phyloP scores from a whole-genome alignment of 2,797 vertebrate genomes.

The Hydrolagus colliei region DNA sequence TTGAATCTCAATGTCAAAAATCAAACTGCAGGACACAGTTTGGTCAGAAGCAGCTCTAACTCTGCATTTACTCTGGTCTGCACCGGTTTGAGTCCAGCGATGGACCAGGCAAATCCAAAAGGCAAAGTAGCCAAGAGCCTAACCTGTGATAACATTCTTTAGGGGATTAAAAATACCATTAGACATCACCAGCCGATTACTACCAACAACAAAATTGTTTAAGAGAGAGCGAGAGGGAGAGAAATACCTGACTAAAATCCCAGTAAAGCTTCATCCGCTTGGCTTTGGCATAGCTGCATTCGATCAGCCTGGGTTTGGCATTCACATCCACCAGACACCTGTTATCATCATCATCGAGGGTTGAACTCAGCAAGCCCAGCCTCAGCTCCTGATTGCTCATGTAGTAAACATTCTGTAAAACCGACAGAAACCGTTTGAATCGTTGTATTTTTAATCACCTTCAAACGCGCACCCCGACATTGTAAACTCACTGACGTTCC shows the following conservation, averaged over 20 bases:
- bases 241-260: slow-evolving; percentile 86
- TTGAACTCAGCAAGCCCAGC: slow-evolving; percentile 85
- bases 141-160: no score
- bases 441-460: not conserved
- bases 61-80: no score
- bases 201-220: no score
- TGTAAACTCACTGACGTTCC: not conserved
- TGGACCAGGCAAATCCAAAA: no score
- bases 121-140: no score
- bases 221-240: no score
- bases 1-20: no score
- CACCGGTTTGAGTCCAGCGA: no score
- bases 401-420: slow-evolving; percentile 93
- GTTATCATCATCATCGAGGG: slow-evolving; percentile 90
- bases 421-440: not conserved
- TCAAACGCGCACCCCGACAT: not conserved
- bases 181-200: no score
- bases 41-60: no score
- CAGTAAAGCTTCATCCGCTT: slow-evolving; percentile 97
- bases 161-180: no score
- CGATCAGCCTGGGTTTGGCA: slow-evolving; percentile 80
- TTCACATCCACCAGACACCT: slow-evolving; percentile 97
- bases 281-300: slow-evolving; percentile 88
- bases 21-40: no score
- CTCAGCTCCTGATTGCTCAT: slow-evolving; percentile 82